Conservation (phyloP, 2,113 vertebrate genomes). For the Glareola pratincola region DNA sequence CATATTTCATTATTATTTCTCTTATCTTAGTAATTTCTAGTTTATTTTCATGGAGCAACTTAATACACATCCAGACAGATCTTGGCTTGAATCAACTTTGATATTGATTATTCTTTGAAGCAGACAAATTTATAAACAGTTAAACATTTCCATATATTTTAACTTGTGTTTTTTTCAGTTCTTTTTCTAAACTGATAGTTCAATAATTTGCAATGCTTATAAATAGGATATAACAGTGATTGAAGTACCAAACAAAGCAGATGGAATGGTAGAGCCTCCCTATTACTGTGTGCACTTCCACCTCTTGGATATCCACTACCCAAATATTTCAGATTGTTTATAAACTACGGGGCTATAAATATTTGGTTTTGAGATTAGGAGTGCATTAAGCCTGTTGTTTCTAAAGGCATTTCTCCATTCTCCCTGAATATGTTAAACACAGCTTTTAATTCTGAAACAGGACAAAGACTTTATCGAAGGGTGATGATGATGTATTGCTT, state of each 20-base stretch:
- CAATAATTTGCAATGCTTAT: not conserved
- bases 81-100: not conserved
- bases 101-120: not conserved
- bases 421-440: not conserved
- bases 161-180: not conserved
- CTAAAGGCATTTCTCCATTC: constrained; percentile 5
- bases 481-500: constrained; percentile 34
- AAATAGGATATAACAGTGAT: not conserved
- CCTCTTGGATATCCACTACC: not conserved
- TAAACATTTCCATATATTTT: not conserved
- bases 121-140: not conserved
- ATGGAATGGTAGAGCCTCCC: not conserved
- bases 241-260: constrained; percentile 31
- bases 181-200: not conserved
- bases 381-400: constrained; percentile 20
- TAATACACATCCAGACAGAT: not conserved
- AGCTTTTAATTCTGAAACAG: constrained; percentile 30
- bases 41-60: not conserved
- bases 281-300: not conserved
- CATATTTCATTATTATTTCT: constrained; percentile 1
- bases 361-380: constrained; percentile 51
- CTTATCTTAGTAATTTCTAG: not conserved
- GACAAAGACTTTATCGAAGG: constrained; percentile 2
- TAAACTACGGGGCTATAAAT: constrained; percentile 9
- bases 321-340: constrained; percentile 34